phyloP scores from a whole-genome alignment of 2,797 vertebrate species.

The Parauchenoglanis ngamensis region DNA sequence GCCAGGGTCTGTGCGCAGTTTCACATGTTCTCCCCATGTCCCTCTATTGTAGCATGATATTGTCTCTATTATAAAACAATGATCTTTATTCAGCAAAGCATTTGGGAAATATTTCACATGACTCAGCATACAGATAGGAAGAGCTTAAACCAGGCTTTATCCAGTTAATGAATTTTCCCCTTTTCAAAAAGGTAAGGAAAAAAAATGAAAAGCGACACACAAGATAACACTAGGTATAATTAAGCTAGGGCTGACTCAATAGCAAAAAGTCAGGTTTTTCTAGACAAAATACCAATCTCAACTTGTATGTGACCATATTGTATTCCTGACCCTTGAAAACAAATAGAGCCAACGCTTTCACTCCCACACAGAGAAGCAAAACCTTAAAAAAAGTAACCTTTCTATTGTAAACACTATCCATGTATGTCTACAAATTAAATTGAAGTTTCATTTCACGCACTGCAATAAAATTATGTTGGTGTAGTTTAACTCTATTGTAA shows the following conservation, averaged over 20 bases:
- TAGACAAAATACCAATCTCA: background rate
- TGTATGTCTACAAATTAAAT: background rate
- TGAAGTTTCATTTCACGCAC: background rate
- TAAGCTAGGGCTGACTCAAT: background rate
- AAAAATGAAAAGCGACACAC: background rate
- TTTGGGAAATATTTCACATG: background rate
- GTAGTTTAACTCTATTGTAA: background rate
- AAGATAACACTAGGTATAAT: background rate
- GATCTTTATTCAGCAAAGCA: background rate
- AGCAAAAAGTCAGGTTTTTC: background rate
- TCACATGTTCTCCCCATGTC: background rate
- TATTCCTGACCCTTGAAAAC: background rate
- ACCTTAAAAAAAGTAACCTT: background rate
- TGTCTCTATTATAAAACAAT: background rate
- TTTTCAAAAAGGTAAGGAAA: background rate
- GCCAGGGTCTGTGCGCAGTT: background rate
- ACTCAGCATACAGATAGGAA: background rate
- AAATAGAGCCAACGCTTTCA: background rate
- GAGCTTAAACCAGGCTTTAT: background rate
- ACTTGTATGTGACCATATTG: background rate
- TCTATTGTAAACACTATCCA: background rate
- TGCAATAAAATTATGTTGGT: conserved; percentile 9
- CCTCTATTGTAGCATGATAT: too few species aligned
- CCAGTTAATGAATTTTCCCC: background rate
- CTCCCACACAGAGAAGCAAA: background rate